A percentile compares a stretch with the other conserved stretches of the same genome.
phyloP scores from a whole-genome alignment of 2,797 vertebrate species.

The Squalus acanthias region DNA sequence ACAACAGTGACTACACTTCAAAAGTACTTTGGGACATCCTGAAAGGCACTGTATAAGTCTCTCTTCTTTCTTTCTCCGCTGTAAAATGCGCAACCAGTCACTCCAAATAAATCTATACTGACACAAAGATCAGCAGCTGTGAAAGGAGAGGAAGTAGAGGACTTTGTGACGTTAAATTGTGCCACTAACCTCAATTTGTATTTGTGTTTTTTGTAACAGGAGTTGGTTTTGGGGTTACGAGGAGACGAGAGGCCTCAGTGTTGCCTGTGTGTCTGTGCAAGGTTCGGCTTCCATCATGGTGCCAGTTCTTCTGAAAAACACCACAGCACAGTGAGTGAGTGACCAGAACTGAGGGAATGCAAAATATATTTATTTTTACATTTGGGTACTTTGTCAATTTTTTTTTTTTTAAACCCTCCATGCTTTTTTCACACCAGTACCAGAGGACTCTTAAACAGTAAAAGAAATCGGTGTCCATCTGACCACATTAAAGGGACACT shows the following conservation, averaged over 20 bases:
- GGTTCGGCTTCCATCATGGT: constrained; percentile 89
- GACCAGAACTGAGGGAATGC: background rate
- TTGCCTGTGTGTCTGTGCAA: constrained; percentile 85
- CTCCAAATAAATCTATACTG: background rate
- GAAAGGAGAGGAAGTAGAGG: background rate
- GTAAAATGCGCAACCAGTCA: background rate
- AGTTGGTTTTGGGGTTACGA: constrained; percentile 98
- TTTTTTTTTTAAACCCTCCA: background rate
- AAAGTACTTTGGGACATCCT: background rate
- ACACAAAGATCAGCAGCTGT: background rate
- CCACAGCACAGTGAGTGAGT: constrained; percentile 75
- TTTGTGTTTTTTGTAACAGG: constrained; percentile 56
- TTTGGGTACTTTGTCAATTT: background rate
- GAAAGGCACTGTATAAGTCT: background rate
- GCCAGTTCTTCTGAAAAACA: constrained; percentile 74
- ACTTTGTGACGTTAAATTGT: background rate
- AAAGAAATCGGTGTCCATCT: background rate
- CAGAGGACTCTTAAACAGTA: no score
- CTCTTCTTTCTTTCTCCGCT: no score
- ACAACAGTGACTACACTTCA: background rate
- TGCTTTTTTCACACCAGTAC: background rate
- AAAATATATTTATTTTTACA: background rate
- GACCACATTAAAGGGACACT: background rate
- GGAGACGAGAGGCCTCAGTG: constrained; percentile 78
- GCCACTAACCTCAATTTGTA: background rate